Evolutionary conservation across 2,797 vertebrate species (phyloP).

Genomic region (Pseudochirops cupreus): DNA sequence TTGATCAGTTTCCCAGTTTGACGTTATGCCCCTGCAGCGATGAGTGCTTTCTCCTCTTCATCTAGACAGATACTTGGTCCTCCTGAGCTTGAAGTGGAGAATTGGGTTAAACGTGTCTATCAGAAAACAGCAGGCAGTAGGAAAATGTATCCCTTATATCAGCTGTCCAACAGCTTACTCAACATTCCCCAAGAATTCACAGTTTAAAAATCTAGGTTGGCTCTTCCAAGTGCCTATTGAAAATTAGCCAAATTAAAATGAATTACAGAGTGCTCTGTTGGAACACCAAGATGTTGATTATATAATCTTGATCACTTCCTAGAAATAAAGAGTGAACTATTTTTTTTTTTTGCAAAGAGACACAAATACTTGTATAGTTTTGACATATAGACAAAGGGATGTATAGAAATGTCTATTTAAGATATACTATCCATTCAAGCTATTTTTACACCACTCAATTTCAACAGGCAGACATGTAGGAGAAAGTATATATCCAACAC

Average conservation of each 20-base stretch:
- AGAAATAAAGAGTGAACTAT: background rate
- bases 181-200: conserved; percentile 26
- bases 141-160: background rate
- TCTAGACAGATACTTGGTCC: background rate
- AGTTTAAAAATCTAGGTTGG: conserved; percentile 20
- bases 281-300: background rate
- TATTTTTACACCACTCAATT: background rate
- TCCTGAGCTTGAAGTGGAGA: background rate
- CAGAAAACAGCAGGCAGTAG: background rate
- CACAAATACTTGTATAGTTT: background rate
- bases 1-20: background rate
- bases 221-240: conserved; percentile 9
- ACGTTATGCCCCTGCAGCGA: background rate
- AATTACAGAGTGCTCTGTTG: background rate
- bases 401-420: background rate
- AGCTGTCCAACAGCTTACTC: background rate
- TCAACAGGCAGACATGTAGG: background rate
- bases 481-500: background rate
- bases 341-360: background rate
- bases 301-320: background rate
- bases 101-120: background rate
- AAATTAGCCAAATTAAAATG: conserved; percentile 20
- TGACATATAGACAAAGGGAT: background rate
- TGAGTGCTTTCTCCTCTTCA: background rate
- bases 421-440: background rate